Conservation (phyloP, 2,888 invertebrate species). For the Sepiola atlantica region DNA sequence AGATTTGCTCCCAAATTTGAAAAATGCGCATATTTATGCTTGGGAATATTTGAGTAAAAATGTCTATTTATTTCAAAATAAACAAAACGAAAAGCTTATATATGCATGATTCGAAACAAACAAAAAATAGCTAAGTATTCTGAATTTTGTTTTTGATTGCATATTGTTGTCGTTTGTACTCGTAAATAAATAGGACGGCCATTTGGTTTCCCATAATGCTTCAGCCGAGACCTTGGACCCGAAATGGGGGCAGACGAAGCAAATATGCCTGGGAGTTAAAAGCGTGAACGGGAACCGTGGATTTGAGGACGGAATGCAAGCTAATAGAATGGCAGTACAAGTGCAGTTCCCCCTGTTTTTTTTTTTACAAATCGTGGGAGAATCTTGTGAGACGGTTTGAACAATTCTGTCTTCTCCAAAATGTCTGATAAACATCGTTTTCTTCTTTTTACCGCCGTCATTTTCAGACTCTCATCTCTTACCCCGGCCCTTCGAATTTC, state of each 20-base stretch:
- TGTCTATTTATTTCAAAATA: too few relatives aligned
- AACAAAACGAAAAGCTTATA: too few relatives aligned
- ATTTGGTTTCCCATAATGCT: neutral
- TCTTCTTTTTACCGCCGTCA: neutral
- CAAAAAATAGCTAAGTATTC: too few relatives aligned
- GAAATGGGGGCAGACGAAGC: neutral
- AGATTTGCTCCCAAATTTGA: too few relatives aligned
- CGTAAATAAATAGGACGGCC: too few relatives aligned
- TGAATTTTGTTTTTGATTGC: too few relatives aligned
- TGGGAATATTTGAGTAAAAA: too few relatives aligned
- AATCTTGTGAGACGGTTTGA: neutral
- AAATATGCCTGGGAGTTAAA: neutral
- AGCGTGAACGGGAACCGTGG: neutral
- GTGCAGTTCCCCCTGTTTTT: neutral
- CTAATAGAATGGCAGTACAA: neutral
- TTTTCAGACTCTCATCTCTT: neutral
- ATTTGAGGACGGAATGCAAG: neutral
- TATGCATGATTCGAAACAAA: too few relatives aligned
- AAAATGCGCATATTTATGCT: too few relatives aligned
- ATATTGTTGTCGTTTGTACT: too few relatives aligned
- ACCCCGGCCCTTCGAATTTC: neutral
- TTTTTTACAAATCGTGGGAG: neutral
- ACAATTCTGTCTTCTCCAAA: neutral
- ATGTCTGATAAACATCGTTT: neutral
- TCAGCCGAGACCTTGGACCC: neutral